A percentile compares a stretch with the other conserved stretches of the same genome.
Conservation (phyloP, 1,140 invertebrate genomes). For the Coelopa frigida region DNA sequence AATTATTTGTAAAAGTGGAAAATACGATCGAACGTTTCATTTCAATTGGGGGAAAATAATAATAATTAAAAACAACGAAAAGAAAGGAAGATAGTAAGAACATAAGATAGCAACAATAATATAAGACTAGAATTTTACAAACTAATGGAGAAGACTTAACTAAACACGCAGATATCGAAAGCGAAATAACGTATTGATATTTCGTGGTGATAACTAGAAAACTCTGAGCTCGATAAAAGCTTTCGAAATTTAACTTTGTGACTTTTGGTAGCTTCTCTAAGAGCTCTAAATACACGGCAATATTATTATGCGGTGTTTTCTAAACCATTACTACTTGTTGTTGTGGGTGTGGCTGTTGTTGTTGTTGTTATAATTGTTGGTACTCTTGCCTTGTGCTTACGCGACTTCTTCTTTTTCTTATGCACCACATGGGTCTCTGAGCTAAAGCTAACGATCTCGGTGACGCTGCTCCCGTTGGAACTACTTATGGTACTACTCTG, state of each 20-base stretch:
- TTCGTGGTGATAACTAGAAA: no score
- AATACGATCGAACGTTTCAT: constrained; percentile 1
- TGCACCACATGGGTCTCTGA: constrained; percentile 31
- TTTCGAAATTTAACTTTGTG: constrained; percentile 2
- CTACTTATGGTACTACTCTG: constrained; percentile 2
- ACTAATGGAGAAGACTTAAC: not conserved
- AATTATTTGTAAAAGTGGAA: constrained; percentile 24
- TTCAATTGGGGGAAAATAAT: constrained; percentile 5
- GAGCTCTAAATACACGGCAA: not conserved
- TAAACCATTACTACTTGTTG: constrained; percentile 1
- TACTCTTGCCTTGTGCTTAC: constrained; percentile 22
- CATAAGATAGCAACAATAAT: constrained; percentile 4
- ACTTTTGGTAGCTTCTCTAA: not conserved
- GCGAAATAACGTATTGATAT: not conserved
- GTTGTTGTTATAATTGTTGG: constrained; percentile 5
- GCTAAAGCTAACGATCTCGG: constrained; percentile 26
- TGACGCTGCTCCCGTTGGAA: constrained; percentile 23
- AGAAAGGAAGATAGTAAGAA: not conserved
- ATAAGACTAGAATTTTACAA: constrained; percentile 11
- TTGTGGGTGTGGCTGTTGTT: not conserved
- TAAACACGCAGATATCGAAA: constrained; percentile 3
- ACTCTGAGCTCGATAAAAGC: not conserved
- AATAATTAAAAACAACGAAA: constrained; percentile 2
- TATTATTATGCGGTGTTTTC: not conserved
- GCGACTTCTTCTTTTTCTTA: constrained; percentile 31